phyloP scores from a whole-genome alignment of 2,797 vertebrate species.

The Monodelphis domestica region DNA sequence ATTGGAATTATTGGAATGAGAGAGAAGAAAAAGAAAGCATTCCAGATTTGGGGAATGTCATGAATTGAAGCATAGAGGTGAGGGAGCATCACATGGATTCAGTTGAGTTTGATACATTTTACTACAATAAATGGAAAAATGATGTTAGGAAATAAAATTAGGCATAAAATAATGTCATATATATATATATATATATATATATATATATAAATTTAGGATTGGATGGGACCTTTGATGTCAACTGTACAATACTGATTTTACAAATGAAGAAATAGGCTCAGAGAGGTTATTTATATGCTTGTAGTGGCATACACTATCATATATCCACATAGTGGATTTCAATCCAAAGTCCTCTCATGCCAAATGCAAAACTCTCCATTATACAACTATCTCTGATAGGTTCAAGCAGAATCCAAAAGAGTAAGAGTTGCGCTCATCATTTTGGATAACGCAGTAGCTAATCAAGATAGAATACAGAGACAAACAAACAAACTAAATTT shows the following conservation, averaged over 20 bases:
- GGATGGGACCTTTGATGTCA: not conserved
- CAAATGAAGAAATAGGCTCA: not conserved
- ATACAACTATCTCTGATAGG: not conserved
- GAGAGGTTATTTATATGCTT: not conserved
- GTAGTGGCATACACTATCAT: too few species aligned
- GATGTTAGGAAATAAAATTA: constrained; percentile 24
- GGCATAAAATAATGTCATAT: not conserved
- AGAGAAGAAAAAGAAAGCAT: not conserved
- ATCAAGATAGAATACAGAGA: too few species aligned
- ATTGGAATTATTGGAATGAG: not conserved
- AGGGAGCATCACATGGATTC: not conserved
- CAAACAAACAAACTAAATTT: not conserved
- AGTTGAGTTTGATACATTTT: not conserved
- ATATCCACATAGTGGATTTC: too few species aligned
- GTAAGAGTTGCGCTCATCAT: not conserved
- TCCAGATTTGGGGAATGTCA: not conserved
- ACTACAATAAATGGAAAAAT: constrained; percentile 8
- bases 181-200: too few species aligned
- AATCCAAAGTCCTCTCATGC: not conserved
- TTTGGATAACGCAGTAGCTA: too few species aligned
- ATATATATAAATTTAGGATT: not conserved
- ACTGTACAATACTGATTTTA: not conserved
- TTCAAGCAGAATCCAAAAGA: not conserved
- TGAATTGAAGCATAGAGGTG: not conserved
- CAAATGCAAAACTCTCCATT: not conserved